Conservation (phyloP, 2,797 vertebrate genomes). For the Dromococcyx pavoninus region DNA sequence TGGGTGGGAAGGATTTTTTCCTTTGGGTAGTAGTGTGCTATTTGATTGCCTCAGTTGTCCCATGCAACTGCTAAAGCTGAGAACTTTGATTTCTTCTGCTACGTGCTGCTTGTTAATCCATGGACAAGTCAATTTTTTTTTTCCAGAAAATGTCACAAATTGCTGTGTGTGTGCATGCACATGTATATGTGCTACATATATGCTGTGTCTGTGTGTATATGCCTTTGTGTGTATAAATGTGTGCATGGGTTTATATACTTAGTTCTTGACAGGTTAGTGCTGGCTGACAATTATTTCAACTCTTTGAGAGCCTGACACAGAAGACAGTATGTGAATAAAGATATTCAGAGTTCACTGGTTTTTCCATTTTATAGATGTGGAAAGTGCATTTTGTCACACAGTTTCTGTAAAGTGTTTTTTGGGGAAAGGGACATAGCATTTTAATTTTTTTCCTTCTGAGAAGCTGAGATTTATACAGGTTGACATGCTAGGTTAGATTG, state of each 20-base stretch:
- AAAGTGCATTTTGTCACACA: neutral
- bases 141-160: neutral
- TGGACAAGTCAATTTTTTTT: neutral
- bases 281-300: neutral
- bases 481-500: neutral
- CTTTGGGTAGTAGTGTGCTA: neutral
- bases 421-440: neutral
- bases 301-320: neutral
- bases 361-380: neutral
- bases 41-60: neutral
- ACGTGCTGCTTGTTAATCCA: neutral
- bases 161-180: neutral
- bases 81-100: constrained; percentile 1
- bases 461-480: neutral
- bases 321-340: neutral
- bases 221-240: neutral
- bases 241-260: neutral
- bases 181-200: accelerated
- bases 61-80: neutral
- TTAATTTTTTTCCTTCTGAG: neutral
- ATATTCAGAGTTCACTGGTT: neutral
- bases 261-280: neutral
- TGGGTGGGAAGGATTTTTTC: neutral
- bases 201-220: neutral
- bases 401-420: neutral